Base-by-base conservation (phyloP, 2,888 invertebrate species). In the Caenorhabditis sp. region DNA sequence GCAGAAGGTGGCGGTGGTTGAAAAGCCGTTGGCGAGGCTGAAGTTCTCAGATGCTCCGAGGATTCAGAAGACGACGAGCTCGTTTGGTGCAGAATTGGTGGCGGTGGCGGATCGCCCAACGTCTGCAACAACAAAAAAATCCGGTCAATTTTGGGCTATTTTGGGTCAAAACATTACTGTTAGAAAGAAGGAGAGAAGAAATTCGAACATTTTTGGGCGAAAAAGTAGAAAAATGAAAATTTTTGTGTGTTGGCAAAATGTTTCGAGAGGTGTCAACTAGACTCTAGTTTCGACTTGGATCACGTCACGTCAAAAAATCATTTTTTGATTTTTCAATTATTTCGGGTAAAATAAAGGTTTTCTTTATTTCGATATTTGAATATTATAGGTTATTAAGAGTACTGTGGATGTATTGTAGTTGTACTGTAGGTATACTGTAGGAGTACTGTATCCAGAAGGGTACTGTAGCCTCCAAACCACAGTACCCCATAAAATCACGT, bases 71-170 rank as follows among this genome's bases (percentile, higher is more conserved):
- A 0, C 61, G 59, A 50, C 3, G 50, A 14, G 7, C 10, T 50
- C 17, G 53, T n/a, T n/a, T n/a, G n/a, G n/a, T n/a, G n/a, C n/a
- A 31, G 31, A 10, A 7, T 31, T 31, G 10, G 71, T 12, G 8
- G 27, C 20, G 70, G 67, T 21, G 67, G 70, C 57, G 66, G 23
- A 31, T 71, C 71, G 60, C 67, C 71, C 67, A 71, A 57, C 50
- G 71, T 71, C 71, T 71, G 71, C 7, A 58, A n/a, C n/a, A n/a
- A n/a, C n/a, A n/a, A n/a, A n/a, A n/a, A n/a, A n/a, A n/a, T n/a
- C n/a, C n/a, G n/a, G n/a, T n/a, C n/a, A n/a, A n/a, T n/a, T n/a
- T n/a, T n/a, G n/a, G 31, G 5, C 31, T 31, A 31, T 31, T 31
- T 31, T 31, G n/a, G n/a, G n/a, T n/a, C n/a, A n/a, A n/a, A n/a